Percentiles rank a stretch among this genome's conserved stretches.
phyloP scores from a whole-genome alignment of 2,888 invertebrate species.

The Drosophila putrida region DNA sequence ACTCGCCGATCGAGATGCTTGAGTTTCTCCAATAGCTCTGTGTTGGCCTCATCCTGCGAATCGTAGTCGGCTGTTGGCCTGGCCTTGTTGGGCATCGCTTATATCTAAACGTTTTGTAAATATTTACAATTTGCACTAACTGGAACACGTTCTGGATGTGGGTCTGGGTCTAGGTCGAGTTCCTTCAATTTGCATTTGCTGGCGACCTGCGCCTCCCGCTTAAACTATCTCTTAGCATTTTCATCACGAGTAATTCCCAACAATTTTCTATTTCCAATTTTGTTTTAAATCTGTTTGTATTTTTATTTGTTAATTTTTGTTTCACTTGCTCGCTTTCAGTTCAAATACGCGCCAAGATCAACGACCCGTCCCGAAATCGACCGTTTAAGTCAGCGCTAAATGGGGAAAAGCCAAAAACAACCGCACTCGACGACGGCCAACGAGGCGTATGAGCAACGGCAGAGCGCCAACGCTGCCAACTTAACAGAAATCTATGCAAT shows the following conservation, averaged over 20 bases:
- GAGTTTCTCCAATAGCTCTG: conserved; percentile 84
- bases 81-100: conserved; percentile 49
- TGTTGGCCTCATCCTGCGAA: conserved; percentile 84
- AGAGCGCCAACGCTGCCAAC: conserved; percentile 11
- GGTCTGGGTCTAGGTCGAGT: background rate
- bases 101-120: conserved; percentile 6
- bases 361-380: conserved; percentile 23
- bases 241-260: conserved; percentile 1
- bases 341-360: conserved; percentile 55
- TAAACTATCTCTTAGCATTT: conserved; percentile 34
- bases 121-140: conserved; percentile 14
- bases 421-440: conserved; percentile 77
- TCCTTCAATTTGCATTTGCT: conserved; percentile 41
- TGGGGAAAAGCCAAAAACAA: conserved; percentile 43
- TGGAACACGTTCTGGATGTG: background rate
- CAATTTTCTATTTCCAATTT: background rate
- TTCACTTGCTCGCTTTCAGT: conserved; percentile 9
- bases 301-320: background rate
- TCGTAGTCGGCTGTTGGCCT: conserved; percentile 76
- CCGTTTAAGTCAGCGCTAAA: conserved; percentile 23
- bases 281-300: background rate
- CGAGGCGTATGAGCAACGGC: conserved; percentile 76
- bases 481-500: conserved; percentile 9
- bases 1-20: conserved; percentile 84
- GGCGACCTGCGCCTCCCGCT: conserved; percentile 42